phyloP scores from a whole-genome alignment of 2,888 invertebrate species.

The Nymphalis urticae region DNA sequence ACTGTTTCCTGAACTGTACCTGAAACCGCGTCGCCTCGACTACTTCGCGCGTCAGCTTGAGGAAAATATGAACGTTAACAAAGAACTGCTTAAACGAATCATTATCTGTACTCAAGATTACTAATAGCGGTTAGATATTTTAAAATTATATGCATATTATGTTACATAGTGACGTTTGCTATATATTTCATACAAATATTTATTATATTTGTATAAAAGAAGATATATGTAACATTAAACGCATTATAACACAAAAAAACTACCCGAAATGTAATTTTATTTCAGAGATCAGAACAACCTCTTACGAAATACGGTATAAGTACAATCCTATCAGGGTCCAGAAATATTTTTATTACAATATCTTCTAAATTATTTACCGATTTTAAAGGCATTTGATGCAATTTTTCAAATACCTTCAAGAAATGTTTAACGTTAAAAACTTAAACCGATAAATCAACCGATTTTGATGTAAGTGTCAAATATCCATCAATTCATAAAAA shows the following conservation, averaged over 20 bases:
- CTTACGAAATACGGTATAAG: constrained; percentile 59
- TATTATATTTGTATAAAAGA: no score
- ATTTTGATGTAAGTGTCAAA: no score
- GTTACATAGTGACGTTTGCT: neutral
- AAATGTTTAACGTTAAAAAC: no score
- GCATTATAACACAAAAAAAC: neutral
- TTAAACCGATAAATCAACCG: no score
- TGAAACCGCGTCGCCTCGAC: constrained; percentile 78
- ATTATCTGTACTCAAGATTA: constrained; percentile 69
- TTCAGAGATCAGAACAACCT: constrained; percentile 71
- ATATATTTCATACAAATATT: no score
- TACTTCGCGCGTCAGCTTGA: constrained; percentile 68
- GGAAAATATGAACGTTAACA: constrained; percentile 78
- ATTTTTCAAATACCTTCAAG: no score
- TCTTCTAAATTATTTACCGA: no score
- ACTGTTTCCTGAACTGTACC: constrained; percentile 76
- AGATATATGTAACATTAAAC: no score
- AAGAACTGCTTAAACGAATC: constrained; percentile 80
- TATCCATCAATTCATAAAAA: no score
- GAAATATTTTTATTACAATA: no score
- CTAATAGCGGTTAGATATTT: constrained; percentile 59
- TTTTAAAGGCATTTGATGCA: no score
- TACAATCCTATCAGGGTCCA: no score
- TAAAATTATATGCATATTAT: constrained; percentile 1
- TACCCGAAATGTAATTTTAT: constrained; percentile 12